phyloP scores from a whole-genome alignment of 2,113 vertebrate genomes.

The Amphiprion ocellaris region DNA sequence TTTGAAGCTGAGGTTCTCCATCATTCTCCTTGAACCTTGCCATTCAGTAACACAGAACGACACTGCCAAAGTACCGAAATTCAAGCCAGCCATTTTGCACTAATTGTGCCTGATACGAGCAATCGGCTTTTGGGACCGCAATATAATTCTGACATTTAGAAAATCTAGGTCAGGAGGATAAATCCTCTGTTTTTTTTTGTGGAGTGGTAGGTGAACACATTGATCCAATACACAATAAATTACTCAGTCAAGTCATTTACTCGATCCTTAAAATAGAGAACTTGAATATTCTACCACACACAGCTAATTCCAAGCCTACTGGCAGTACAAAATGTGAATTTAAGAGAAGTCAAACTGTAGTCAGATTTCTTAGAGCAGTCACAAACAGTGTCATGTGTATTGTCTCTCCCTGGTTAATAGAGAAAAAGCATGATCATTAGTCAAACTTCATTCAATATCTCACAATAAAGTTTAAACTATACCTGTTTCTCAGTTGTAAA shows the following conservation, averaged over 20 bases:
- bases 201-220: constrained; percentile 20
- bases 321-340: background rate
- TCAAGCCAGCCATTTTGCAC: constrained; percentile 35
- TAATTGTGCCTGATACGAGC: constrained; percentile 42
- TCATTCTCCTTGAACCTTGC: constrained; percentile 5
- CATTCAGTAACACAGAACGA: constrained; percentile 17
- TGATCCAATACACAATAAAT: constrained; percentile 3
- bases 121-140: constrained; percentile 39
- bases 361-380: background rate
- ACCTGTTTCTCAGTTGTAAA: background rate
- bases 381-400: background rate
- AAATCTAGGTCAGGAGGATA: constrained; percentile 46
- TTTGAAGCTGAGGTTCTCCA: constrained; percentile 23
- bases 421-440: background rate
- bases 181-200: constrained; percentile 14
- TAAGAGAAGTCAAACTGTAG: background rate
- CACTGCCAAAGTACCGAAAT: constrained; percentile 39
- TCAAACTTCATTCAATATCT: background rate
- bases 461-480: too few relatives aligned
- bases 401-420: background rate
- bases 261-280: constrained; percentile 4
- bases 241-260: constrained; percentile 8
- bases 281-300: background rate
- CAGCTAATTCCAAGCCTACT: background rate
- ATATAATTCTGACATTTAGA: constrained; percentile 40